phyloP scores from a whole-genome alignment of 2,888 invertebrate species.

The Eupithecia centaureata region DNA sequence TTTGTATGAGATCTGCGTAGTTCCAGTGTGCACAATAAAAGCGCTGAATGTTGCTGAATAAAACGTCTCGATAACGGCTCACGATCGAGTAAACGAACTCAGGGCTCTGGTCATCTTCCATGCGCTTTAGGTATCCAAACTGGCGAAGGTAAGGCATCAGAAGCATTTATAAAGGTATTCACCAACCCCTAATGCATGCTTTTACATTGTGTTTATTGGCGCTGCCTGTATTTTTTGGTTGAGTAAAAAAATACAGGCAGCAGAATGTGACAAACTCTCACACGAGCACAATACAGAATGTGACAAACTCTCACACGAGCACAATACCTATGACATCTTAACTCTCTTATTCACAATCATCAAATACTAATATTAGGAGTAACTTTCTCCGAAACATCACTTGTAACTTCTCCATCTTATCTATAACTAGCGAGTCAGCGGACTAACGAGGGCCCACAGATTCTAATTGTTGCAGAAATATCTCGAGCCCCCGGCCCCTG shows the following conservation, averaged over 20 bases:
- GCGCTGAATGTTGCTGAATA: too few relatives aligned
- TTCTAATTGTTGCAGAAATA: slow-evolving; percentile 88
- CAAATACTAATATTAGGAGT: neutral
- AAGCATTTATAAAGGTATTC: neutral
- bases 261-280: neutral
- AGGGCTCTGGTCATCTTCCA: neutral
- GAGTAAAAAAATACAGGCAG: too few relatives aligned
- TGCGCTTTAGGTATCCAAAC: too few relatives aligned
- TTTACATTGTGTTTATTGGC: too few relatives aligned
- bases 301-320: neutral
- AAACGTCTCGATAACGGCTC: neutral
- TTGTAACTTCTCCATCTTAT: neutral
- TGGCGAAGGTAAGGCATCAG: too few relatives aligned
- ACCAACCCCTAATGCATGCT: neutral
- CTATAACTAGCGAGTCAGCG: slow-evolving; percentile 21
- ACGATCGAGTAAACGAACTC: neutral
- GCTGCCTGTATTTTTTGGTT: too few relatives aligned
- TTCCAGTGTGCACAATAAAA: neutral
- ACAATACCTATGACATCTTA: neutral
- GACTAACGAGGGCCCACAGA: slow-evolving; percentile 26
- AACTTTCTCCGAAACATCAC: neutral
- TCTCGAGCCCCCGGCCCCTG: slow-evolving; percentile 93
- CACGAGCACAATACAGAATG: neutral
- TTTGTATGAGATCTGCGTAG: neutral
- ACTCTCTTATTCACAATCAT: neutral